These are phyloP conservation scores for Lepus timidus DNA, from an alignment of 2,113 vertebrate genomes.

Conservation along the genomic window DNA sequence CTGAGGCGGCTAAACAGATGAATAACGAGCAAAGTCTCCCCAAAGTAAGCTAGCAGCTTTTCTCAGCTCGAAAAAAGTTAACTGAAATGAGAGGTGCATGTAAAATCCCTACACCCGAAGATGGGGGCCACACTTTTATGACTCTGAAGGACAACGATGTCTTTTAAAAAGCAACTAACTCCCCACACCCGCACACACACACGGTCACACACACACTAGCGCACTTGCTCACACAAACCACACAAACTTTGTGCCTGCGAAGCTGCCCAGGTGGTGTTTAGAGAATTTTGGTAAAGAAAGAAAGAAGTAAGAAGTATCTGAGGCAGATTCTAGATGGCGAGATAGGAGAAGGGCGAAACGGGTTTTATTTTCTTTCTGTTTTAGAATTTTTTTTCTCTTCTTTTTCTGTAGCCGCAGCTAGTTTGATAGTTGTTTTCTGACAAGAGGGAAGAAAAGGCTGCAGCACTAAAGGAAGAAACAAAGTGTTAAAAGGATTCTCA, in stretches of 20 bases:
- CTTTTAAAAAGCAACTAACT: constrained; percentile 87
- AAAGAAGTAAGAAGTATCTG: constrained; percentile 84
- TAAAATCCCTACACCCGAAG: constrained; percentile 84
- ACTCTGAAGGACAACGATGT: constrained; percentile 83
- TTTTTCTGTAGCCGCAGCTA: neutral
- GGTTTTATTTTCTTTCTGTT: constrained; percentile 33
- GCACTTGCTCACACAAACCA: constrained; percentile 71
- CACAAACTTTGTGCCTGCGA: constrained; percentile 89
- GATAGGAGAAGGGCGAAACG: neutral
- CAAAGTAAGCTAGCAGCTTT: constrained; percentile 89
- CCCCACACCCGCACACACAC: constrained; percentile 73
- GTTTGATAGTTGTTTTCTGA: constrained; percentile 82
- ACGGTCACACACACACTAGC: constrained; percentile 51
- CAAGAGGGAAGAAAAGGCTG: constrained; percentile 79
- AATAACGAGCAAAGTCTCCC: constrained; percentile 90
- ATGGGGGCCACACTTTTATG: constrained; percentile 87
- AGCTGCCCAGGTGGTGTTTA: constrained; percentile 89
- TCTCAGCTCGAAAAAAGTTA: constrained; percentile 89
- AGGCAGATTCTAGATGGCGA: constrained; percentile 76
- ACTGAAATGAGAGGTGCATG: constrained; percentile 87
- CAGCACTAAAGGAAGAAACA: constrained; percentile 84
- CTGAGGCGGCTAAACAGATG: constrained; percentile 93
- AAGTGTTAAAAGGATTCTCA: constrained; percentile 78
- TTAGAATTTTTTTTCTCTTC: neutral
- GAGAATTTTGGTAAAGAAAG: constrained; percentile 84